These are phyloP conservation scores for Mimas tiliae DNA, from an alignment of 2,888 invertebrate species.

Conservation along the genomic window DNA sequence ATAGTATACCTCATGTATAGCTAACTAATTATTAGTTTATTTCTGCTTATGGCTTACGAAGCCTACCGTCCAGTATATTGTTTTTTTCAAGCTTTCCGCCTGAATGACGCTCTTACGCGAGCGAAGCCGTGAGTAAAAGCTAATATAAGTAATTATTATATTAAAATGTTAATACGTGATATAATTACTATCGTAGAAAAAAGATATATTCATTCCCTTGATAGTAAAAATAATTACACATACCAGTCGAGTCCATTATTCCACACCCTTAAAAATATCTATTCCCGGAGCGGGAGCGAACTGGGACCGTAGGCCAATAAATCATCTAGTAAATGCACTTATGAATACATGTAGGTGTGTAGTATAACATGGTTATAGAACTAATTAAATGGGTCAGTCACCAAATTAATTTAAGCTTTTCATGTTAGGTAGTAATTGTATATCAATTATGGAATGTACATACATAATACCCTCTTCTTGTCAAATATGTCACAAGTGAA, in stretches of 20 bases:
- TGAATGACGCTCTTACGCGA: too few relatives aligned
- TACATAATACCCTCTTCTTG: too few relatives aligned
- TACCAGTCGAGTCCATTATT: conserved; percentile 1
- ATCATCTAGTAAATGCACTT: background rate
- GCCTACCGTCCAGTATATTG: too few relatives aligned
- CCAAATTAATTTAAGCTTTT: background rate
- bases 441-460: background rate
- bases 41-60: too few relatives aligned
- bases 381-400: background rate
- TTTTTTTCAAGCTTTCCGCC: too few relatives aligned
- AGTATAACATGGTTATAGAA: background rate
- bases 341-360: background rate
- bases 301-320: background rate
- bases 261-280: conserved; percentile 1
- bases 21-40: too few relatives aligned
- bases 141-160: too few relatives aligned
- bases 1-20: too few relatives aligned
- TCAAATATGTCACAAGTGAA: too few relatives aligned
- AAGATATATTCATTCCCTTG: background rate
- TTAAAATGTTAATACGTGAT: too few relatives aligned
- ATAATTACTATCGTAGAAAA: background rate
- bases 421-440: background rate
- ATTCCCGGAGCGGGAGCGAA: background rate
- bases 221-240: conserved; percentile 1
- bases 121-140: too few relatives aligned